Evolutionary conservation across 2,113 vertebrate species (phyloP), one percentile per base, ranked within the genome.

Genomic region (Murina feae): DNA sequence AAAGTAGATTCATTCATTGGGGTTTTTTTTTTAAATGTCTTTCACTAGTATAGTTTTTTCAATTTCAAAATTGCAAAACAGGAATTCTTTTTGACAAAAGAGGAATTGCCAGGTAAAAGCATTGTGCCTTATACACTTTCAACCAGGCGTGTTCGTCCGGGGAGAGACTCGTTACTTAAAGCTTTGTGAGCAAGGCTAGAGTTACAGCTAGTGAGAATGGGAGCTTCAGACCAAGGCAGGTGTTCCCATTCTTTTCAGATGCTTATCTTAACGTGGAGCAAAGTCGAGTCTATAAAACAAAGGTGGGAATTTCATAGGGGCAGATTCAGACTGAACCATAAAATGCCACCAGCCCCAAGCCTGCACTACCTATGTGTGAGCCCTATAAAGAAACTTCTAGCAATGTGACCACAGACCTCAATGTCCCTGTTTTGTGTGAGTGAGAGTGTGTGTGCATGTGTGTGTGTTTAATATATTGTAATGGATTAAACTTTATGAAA

Each of bases 241-340:
- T 93, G 90, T 87, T 94, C 87, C 42, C 58, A 87, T 91, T 91
- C 75, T 92, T 83, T 39, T 93, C 81, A 90, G 79, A 95, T 89
- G 76, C 58, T 93, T 93, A 91, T 93, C 92, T 94, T 65, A 91
- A 90, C 51, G 35, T 47, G 37, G 86, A 95, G 55, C 55, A 65
- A 35, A 94, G 86, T 86, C 1, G 2, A 93, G 49, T 93, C 87
- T 95, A 87, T 97, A 93, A 96, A 96, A 94, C 66, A 35, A 18
- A 60, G 18, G 87, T 90, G 90, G 94, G 71, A 96, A 95, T 92
- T 97, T 97, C 94, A 96, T 87, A 84, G 76, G 35, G 51, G 10
- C 28, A 72, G 74, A 79, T 81, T 75, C 14, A 55, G 51, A 32
- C 51, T 83, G 71, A 12, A 89, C 69, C n/a, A 65, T 91, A 88